Percentiles rank a stretch among this genome's conserved stretches.
phyloP scores from a whole-genome alignment of 2,113 vertebrate genomes.

The Apaloderma vittatum region DNA sequence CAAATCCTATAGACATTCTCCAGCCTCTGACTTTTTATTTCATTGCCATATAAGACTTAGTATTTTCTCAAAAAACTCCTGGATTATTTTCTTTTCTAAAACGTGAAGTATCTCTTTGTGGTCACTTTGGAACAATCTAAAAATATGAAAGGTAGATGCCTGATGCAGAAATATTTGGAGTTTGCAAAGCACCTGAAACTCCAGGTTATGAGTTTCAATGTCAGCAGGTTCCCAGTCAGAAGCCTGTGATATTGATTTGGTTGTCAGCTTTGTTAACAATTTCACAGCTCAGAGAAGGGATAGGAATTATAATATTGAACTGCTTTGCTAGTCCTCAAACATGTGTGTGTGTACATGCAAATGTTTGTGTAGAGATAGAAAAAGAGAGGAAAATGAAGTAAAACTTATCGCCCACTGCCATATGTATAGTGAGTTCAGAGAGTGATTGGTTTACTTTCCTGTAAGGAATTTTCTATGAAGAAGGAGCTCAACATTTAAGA shows the following conservation, averaged over 20 bases:
- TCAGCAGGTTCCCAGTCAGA: background rate
- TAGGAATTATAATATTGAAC: background rate
- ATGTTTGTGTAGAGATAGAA: background rate
- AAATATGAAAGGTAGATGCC: background rate
- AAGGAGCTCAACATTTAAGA: background rate
- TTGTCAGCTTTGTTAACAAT: background rate
- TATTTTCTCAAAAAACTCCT: background rate
- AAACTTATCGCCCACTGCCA: background rate
- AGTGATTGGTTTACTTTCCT: background rate
- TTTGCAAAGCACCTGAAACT: background rate
- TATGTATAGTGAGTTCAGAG: background rate
- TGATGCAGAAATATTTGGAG: background rate
- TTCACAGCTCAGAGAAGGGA: background rate
- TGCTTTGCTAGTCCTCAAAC: background rate
- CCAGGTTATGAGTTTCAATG: background rate
- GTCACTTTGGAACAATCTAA: background rate
- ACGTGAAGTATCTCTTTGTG: background rate
- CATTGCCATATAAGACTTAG: background rate
- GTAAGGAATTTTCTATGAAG: background rate
- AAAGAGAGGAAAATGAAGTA: background rate
- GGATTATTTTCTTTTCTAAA: background rate
- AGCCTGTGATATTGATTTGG: background rate
- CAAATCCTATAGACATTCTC: background rate
- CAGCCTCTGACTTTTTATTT: background rate
- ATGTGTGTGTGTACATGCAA: background rate